A percentile compares a stretch with the other conserved stretches of the same genome.
These are phyloP conservation scores for Anolis sagrei DNA, from an alignment of 2,113 vertebrate species.

Conservation along the genomic window DNA sequence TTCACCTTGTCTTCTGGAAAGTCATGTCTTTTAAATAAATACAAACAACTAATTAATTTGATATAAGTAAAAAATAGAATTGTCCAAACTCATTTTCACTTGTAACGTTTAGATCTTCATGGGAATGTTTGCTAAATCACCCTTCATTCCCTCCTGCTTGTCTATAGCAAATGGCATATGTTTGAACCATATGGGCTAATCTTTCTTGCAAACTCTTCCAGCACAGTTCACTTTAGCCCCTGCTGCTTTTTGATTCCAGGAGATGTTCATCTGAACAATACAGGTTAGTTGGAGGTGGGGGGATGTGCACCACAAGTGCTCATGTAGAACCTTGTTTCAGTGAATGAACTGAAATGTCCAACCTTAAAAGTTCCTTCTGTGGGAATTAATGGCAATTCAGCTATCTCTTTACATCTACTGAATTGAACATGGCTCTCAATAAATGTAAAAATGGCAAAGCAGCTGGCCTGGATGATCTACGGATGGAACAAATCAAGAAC, in stretches of 20 bases:
- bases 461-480: no score
- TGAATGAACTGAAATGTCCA: not conserved
- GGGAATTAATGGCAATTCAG: not conserved
- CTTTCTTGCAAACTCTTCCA: not conserved
- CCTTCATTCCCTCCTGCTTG: not conserved
- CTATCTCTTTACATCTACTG: no score
- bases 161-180: not conserved
- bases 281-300: not conserved
- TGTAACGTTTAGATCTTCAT: not conserved
- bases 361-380: not conserved
- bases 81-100: not conserved
- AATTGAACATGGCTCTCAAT: no score
- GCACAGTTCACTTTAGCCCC: not conserved
- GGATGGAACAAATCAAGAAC: no score
- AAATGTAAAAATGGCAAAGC: no score
- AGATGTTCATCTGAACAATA: not conserved
- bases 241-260: not conserved
- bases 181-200: not conserved
- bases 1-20: not conserved
- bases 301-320: not conserved
- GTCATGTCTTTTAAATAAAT: not conserved
- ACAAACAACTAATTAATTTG: not conserved
- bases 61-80: not conserved
- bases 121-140: not conserved
- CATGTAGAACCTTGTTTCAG: not conserved